Evolutionary conservation across 2,113 vertebrate species (phyloP), one percentile per base, ranked within the genome.

Genomic region (Hyperopisus bebe): DNA sequence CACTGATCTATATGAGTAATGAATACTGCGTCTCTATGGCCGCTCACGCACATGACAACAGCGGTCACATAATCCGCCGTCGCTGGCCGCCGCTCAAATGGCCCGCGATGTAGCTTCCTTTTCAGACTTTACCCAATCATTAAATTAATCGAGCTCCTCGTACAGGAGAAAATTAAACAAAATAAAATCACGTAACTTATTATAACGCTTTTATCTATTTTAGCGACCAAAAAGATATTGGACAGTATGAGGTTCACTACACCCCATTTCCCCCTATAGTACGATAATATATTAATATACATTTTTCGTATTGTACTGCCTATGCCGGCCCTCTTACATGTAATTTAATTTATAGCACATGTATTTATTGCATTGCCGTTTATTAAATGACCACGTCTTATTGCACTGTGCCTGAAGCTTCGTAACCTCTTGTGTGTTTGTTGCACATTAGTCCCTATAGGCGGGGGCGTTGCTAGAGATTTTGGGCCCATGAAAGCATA

Each of bases 1-100:
- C 89, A 55, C 46, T 10, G 44, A 47, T 10, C 17, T 19, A 27
- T 11, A 3, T 35, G 55, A 50, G 46, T 88, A 90, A 80, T 87
- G 35, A 48, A 90, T 87, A 53, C 85, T 24, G 15, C 21, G 89
- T 90, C 48, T 62, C 89, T 55, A 86, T 88, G 70, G 89, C 24
- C 74, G 87, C 44, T 55, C 53, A 35, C 88, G 80, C 74, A 89
- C 42, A 82, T 83, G 88, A 89, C 88, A 89, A 35, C 50, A 31
- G 19, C n/a, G 50, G n/a, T 82, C 88, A 89, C 48, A 11, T 62
- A 66, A 55, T 89, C 62, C 6, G 27, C 3, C 11, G 35, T 9
- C 51, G 17, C 21, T 88, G 87, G 35, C 31, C 3, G 47, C 46
- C n/a, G 17, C 35, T 80, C 31, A 19, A 42, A 80, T 19, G 15